Evolutionary conservation across 2,888 invertebrate genomes (phyloP), one percentile per base, ranked within the genome.

Genomic region (Gymnocheta viridis): DNA sequence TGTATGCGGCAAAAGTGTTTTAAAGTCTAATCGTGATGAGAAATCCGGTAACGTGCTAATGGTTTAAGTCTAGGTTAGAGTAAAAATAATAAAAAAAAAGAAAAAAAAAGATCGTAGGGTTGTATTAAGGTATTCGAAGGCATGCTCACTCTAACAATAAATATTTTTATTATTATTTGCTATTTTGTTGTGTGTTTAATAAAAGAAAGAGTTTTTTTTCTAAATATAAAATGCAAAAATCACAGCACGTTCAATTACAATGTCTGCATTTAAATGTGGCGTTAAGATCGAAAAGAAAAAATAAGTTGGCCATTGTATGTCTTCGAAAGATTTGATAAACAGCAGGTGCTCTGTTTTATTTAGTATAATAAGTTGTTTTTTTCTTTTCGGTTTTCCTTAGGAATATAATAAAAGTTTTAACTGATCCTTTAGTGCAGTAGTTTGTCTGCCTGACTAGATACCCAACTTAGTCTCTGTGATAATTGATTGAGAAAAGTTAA

Each of bases 221-320:
- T 19, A 27, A 77, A 49, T 58, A 44, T 27, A 62, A 66, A 73
- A 79, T 80, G 76, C 77, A 76, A 74, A 73, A 86, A 69, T 80
- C 79, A 54, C 82, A 73, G 85, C 86, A 87, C 87, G 90, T 86
- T 87, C 90, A 87, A 89, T 89, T 89, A 89, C 89, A 89, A 88
- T 89, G 89, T 89, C 90, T 89, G 89, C 89, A 89, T 90, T 89
- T 90, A 88, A 90, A 89, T 88, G 89, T 84, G 84, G 84, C 80
- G 82, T 82, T 82, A 81, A 82, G 77, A 69, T n/a, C 67, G 19
- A 17, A n/a, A n/a, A n/a, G 10, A 2, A 47, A 24, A 24, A 35
- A 51, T 41, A 78, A 24, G 44, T 10, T 78, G 54, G 62, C 70
- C 62, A 70, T 54, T 32, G 69, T 62, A 19, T 24, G 79, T 70